These are phyloP conservation scores for Listronotus oregonensis DNA, from an alignment of 1,140 invertebrate species.

Conservation along the genomic window DNA sequence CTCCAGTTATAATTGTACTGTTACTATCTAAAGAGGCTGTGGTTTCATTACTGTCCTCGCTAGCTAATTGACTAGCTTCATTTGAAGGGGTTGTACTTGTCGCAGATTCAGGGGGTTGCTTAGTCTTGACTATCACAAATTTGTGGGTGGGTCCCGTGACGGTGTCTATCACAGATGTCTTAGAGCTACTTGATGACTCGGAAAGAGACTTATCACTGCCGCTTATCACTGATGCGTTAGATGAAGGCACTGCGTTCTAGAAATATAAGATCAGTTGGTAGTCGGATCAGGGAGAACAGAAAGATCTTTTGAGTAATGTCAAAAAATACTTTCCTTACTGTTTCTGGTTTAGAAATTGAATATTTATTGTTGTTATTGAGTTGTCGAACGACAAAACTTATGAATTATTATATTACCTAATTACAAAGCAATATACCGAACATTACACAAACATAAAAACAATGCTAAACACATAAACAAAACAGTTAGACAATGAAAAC, in stretches of 20 bases:
- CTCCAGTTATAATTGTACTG: background rate
- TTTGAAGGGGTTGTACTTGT: conserved; percentile 2
- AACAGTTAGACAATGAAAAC: too few species aligned
- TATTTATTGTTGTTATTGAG: too few species aligned
- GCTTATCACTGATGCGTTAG: conserved; percentile 30
- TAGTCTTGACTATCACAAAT: conserved; percentile 55
- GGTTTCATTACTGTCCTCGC: background rate
- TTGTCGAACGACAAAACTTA: too few species aligned
- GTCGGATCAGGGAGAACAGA: background rate
- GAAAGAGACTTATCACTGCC: conserved; percentile 52
- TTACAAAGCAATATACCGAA: too few species aligned
- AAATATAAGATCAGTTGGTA: conserved; percentile 9
- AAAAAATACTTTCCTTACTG: too few species aligned
- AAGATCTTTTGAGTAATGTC: too few species aligned
- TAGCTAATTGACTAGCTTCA: background rate
- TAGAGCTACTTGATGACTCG: conserved; percentile 51
- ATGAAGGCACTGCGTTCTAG: conserved; percentile 34
- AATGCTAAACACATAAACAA: too few species aligned
- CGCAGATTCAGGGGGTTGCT: conserved; percentile 28
- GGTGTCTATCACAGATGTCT: conserved; percentile 53
- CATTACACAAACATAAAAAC: too few species aligned
- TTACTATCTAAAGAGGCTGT: background rate
- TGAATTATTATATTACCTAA: too few species aligned
- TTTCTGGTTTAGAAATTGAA: too few species aligned
- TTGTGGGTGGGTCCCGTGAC: conserved; percentile 53